Evolutionary conservation across 1,140 invertebrate species (phyloP).

Genomic region (Macrostomum lignano): DNA sequence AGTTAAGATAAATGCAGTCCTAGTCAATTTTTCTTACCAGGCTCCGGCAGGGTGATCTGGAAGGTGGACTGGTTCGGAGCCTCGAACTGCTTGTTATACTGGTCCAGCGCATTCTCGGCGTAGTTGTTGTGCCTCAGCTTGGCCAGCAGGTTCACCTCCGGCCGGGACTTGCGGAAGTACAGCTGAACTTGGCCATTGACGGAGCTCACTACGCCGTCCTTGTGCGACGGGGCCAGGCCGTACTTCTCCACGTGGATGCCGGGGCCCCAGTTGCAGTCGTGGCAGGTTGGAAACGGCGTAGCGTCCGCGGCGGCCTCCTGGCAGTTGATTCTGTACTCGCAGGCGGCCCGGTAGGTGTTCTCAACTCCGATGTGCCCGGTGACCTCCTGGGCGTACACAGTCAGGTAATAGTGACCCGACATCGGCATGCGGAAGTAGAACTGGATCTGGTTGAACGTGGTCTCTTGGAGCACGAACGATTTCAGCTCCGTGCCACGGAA

Average conservation of each 20-base stretch:
- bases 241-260: slow-evolving; percentile 7
- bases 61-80: neutral
- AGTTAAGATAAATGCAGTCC: too few relatives aligned
- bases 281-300: slow-evolving; percentile 16
- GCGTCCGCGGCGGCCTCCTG: slow-evolving; percentile 14
- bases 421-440: slow-evolving; percentile 21
- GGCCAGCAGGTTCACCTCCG: slow-evolving; percentile 3
- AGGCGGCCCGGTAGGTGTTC: slow-evolving; percentile 22
- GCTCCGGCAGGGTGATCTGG: neutral
- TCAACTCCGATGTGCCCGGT: too few relatives aligned
- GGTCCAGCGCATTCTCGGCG: slow-evolving; percentile 1
- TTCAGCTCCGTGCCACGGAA: slow-evolving; percentile 20
- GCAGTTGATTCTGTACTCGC: slow-evolving; percentile 25
- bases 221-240: neutral
- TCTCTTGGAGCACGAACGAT: slow-evolving; percentile 22
- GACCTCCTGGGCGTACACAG: slow-evolving; percentile 20
- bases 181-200: slow-evolving; percentile 1
- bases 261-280: slow-evolving; percentile 26
- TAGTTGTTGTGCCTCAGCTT: slow-evolving; percentile 1
- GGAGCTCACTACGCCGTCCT: slow-evolving; percentile 2
- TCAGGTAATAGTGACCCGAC: slow-evolving; percentile 23
- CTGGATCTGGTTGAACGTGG: slow-evolving; percentile 16
- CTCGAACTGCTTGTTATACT: neutral
- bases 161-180: neutral
- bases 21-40: too few relatives aligned